These are phyloP conservation scores for Buceros bicornis DNA, from an alignment of 2,797 vertebrate species.

Conservation along the genomic window DNA sequence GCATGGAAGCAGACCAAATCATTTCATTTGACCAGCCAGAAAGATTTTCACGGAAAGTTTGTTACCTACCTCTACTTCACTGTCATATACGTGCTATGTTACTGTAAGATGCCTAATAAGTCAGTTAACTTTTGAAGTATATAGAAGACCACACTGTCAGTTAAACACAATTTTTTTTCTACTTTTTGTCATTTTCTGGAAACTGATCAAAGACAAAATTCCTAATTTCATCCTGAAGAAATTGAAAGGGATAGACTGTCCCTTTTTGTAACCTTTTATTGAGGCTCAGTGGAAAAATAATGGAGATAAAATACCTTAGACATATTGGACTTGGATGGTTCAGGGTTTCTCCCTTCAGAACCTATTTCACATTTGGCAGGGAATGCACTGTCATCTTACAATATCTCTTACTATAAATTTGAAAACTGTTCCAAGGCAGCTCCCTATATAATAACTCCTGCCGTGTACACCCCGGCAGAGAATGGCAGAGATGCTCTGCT, in stretches of 20 bases:
- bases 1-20: background rate
- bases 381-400: background rate
- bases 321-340: background rate
- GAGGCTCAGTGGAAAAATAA: background rate
- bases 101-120: background rate
- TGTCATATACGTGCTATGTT: background rate
- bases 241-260: background rate
- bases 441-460: background rate
- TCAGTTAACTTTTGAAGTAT: background rate
- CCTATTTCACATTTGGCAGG: background rate
- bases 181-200: background rate
- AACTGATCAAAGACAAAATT: background rate
- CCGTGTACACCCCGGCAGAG: background rate
- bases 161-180: rapidly evolving
- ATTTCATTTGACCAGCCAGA: background rate
- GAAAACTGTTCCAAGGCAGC: background rate
- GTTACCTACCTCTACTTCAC: background rate
- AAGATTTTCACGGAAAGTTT: background rate
- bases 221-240: background rate
- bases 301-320: background rate
- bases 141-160: background rate
- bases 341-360: constrained; percentile 12
- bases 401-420: background rate
- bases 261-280: background rate
- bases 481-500: background rate